A percentile compares a stretch with the other conserved stretches of the same genome.
These are phyloP conservation scores for Antitype chi DNA, from an alignment of 2,888 invertebrate species.

Conservation along the genomic window DNA sequence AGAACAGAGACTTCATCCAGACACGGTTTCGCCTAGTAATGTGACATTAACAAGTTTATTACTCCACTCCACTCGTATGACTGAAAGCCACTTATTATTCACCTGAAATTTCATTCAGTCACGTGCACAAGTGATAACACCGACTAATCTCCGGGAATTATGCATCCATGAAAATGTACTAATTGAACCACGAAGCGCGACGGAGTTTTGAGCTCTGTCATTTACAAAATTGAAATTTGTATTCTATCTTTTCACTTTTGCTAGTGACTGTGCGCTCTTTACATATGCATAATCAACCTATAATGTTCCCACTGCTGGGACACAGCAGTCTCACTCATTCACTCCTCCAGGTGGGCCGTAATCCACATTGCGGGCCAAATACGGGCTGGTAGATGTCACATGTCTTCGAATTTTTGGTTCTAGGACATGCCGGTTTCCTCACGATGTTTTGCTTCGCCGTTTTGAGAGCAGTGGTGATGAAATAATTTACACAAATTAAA, in stretches of 20 bases:
- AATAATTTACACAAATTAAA: neutral
- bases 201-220: slow-evolving; percentile 17
- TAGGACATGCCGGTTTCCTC: neutral
- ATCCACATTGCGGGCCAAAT: too few relatives aligned
- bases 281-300: neutral
- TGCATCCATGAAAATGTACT: slow-evolving; percentile 40
- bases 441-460: neutral
- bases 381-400: too few relatives aligned
- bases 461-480: neutral
- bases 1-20: slow-evolving; percentile 51
- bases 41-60: slow-evolving; percentile 60
- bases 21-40: slow-evolving; percentile 50
- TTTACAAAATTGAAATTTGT: slow-evolving; percentile 10
- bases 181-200: slow-evolving; percentile 29
- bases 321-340: too few relatives aligned
- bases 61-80: slow-evolving; percentile 55
- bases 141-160: slow-evolving; percentile 54
- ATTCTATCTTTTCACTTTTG: slow-evolving; percentile 25
- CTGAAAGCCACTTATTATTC: slow-evolving; percentile 62
- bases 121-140: slow-evolving; percentile 58
- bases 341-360: too few relatives aligned
- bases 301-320: neutral
- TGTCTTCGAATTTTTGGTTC: neutral
- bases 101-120: slow-evolving; percentile 62
- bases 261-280: slow-evolving; percentile 63